Evolutionary conservation across 2,113 vertebrate species (phyloP), one percentile per base, ranked within the genome.

Genomic region (Oryzias curvinotus): DNA sequence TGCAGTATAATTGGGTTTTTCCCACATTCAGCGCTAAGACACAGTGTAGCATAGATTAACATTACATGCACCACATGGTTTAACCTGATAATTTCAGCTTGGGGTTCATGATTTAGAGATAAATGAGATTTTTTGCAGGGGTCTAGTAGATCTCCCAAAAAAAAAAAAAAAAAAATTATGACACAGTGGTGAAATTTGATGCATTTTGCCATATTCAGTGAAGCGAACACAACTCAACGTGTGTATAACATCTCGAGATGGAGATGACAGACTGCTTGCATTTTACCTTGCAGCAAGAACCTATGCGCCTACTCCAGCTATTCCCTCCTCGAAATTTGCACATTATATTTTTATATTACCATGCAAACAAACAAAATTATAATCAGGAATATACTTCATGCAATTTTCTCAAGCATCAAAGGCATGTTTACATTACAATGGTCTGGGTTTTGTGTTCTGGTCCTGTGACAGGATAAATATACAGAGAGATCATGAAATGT

Each of bases 131-230:
- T 5, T 46, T 68, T 51, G 18, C 21, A 47, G 26, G 61, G 3
- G 62, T 65, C 52, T 8, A 55, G 36, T 25, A 28, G 36, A 62
- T 30, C 21, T 57, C 44, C 41, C 61, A 44, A 36, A 26, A 45
- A 15, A 42, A 55, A 60, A 57, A 8, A 7, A 7, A 7, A 46
- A n/a, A 59, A 68, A 30, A 62, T 10, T 51, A 10, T 62, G 36
- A 44, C 50, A 30, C 51, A 6, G 61, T 49, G 56, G 52, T 64
- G 50, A 42, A 36, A 50, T 58, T 55, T 53, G 53, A 48, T 70
- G 72, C 66, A 73, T 65, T 54, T 77, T 55, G 73, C 70, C 19
- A 7, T 50, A 60, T 72, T 65, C 60, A 73, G 43, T 73, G 63
- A 59, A 50, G 55, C 42, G 1, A 62, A 69, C 47, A 26, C 10